A percentile compares a stretch with the other conserved stretches of the same genome.
phyloP scores from a whole-genome alignment of 1,140 invertebrate genomes.

The Proales similis region DNA sequence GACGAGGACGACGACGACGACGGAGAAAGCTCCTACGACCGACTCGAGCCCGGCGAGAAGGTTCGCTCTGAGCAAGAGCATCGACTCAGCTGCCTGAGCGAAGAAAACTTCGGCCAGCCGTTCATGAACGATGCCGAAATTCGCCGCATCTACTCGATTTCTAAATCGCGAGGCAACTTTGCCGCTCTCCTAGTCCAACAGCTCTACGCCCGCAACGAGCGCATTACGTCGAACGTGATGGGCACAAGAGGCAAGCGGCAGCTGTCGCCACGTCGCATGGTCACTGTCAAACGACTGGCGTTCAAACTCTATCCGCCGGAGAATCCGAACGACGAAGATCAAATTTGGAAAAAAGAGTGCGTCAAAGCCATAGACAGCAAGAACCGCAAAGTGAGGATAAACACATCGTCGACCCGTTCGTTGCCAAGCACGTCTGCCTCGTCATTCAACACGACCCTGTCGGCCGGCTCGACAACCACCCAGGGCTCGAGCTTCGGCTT shows the following conservation, averaged over 20 bases:
- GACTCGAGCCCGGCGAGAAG: constrained; percentile 10
- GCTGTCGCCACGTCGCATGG: constrained; percentile 9
- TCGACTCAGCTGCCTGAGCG: background rate
- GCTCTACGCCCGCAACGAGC: constrained; percentile 14
- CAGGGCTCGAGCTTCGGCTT: background rate
- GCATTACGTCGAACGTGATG: constrained; percentile 34
- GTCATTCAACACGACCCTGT: background rate
- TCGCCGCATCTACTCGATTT: constrained; percentile 1
- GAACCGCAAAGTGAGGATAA: constrained; percentile 26
- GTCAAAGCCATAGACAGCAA: constrained; percentile 36
- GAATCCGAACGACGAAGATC: constrained; percentile 23
- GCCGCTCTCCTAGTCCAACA: constrained; percentile 28
- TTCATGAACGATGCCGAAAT: constrained; percentile 12
- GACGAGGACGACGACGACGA: constrained; percentile 22
- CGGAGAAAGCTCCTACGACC: too few species aligned
- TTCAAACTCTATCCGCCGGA: constrained; percentile 16
- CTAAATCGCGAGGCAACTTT: constrained; percentile 33
- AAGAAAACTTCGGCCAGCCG: background rate
- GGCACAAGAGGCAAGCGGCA: constrained; percentile 34
- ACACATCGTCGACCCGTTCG: background rate
- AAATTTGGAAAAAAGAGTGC: constrained; percentile 30
- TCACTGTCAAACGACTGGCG: background rate
- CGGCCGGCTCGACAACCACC: background rate
- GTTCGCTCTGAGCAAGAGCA: background rate
- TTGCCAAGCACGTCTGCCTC: too few species aligned